Evolutionary conservation across 2,113 vertebrate genomes (phyloP), one percentile per base, ranked within the genome.

Genomic region (Takifugu bimaculatus): DNA sequence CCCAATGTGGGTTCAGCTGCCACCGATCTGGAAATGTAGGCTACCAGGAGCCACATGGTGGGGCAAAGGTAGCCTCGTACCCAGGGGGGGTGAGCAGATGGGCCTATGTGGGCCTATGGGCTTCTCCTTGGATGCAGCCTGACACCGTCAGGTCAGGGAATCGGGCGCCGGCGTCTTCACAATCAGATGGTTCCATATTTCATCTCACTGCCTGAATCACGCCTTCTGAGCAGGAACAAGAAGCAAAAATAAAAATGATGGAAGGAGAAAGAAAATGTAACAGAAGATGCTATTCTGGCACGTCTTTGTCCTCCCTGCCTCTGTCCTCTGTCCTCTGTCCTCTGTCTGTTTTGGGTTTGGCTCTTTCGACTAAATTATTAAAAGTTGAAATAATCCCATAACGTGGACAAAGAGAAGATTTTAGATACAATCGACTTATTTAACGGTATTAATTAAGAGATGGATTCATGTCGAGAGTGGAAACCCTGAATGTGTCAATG

Each of bases 1-100:
- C 70, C 68, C 70, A 50, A 67, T 64, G 59, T 59, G 65, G 77
- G 50, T 57, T 65, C 56, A 29, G 54, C 50, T 74, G 72, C 72
- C 63, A 68, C 66, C 13, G 44, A 63, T 78, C 68, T 72, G 43
- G 76, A 77, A 82, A 88, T 84, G 83, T 81, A 75, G 85, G 86
- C 80, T 86, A 86, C 26, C 7, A 48, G 66, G 70, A 71, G 80
- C 74, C 68, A 83, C 74, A 78, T 77, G 79, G 77, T 7, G 26
- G 29, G 74, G 56, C 52, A 85, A 81, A 86, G 86, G 83, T 83
- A 77, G 60, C 52, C n/a, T 43, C 45, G 45, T 63, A 74, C 82
- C 68, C 70, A 54, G 26, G 72, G 45, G 84, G 83, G 64, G 57
- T 42, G 45, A 66, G 61, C 82, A 89, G 85, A 85, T 87, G 82